Evolutionary conservation across 2,888 invertebrate species (phyloP), one percentile per base, ranked within the genome.

Genomic region (Ernsta delagoae): DNA sequence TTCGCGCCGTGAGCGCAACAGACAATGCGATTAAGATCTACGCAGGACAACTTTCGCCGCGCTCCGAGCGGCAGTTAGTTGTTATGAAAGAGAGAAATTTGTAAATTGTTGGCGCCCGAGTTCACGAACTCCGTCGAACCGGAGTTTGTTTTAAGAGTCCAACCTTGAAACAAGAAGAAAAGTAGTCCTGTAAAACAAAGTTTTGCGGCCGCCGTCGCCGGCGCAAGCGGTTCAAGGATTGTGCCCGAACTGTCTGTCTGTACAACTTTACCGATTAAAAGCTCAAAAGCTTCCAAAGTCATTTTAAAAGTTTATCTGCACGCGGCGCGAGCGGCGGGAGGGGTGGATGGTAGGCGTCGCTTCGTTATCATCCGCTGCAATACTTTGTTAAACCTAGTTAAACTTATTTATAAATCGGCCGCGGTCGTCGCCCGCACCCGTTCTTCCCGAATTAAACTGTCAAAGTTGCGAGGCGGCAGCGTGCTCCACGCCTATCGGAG

Each of bases 111-210:
- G 92, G 93, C 93, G 92, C 93, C 90, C 92, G 93, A 93, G 93
- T 93, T 94, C 93, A 92, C 92, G 92, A 93, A 93, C 93, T 93
- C 92, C 92, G 92, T 92, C 93, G 92, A 92, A 92, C 93, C 82
- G 90, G 93, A 93, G 94, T 94, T 94, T 94, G 94, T 94, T 94
- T 94, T 94, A 94, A 94, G 94, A 94, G 94, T 94, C 92, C 93
- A 93, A 94, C 94, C 94, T 94, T 94, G 94, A 94, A 94, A 94
- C 94, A 93, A 93, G 94, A 93, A 94, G 93, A 94, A 93, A 94
- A 94, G 94, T 94, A 94, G 94, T 94, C 94, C 93, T 94, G 93
- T 93, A 93, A 93, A 93, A 94, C 94, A 93, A 94, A 94, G 94
- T 94, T 94, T 93, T 92, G 93, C 92, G 94, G 93, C 93, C 88